Base-by-base conservation (phyloP, 2,113 vertebrate species). In the Phoenicopterus ruber region DNA sequence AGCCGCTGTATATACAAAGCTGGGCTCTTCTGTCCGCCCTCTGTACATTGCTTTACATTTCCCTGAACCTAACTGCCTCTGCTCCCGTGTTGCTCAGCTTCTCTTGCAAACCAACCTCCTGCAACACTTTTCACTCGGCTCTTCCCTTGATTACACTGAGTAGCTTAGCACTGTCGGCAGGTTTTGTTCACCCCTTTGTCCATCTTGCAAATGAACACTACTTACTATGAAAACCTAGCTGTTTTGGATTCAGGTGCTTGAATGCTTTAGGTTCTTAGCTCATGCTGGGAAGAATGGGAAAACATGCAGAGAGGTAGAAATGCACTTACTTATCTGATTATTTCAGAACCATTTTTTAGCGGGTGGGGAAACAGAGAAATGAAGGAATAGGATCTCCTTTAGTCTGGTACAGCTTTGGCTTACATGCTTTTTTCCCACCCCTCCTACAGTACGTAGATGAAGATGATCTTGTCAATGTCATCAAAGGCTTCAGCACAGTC, bases 401-500 rank as follows among this genome's bases (percentile, higher is more conserved):
- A 47, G 42, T 36, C 15, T 88, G n/a, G 40, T 76, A 71, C 16
- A 67, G 20, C 19, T 82, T 69, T 59, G 40, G 7, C 36, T 97
- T 21, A 94, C 10, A 4, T 38, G 11, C 5, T 5, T 47, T 26
- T 82, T 77, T 1, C 2, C 7, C 8, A 10, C 4, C 2, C 10
- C 92, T 76, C 81, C 69, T 97, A 97, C 98, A 99, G 99, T 99
- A 98, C 26, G 97, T 97, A 82, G 99, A 99, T 69, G 99, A 99
- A 91, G 99, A 99, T 8, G 99, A 99, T 81, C 97, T 99, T 85
- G 98, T 98, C 89, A 99, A 98, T 18, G 97, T 98, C 86, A 99
- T 99, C 93, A 99, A 99, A 96, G 98, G 98, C 73, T 98, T 99
- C 97, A 99, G 98, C 96, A 99, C 99, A 0, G 98, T 98, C 84